Percentiles rank a stretch among this genome's conserved stretches.
Evolutionary conservation across 2,888 invertebrate genomes (phyloP).

Genomic region (Byasa hedistus): DNA sequence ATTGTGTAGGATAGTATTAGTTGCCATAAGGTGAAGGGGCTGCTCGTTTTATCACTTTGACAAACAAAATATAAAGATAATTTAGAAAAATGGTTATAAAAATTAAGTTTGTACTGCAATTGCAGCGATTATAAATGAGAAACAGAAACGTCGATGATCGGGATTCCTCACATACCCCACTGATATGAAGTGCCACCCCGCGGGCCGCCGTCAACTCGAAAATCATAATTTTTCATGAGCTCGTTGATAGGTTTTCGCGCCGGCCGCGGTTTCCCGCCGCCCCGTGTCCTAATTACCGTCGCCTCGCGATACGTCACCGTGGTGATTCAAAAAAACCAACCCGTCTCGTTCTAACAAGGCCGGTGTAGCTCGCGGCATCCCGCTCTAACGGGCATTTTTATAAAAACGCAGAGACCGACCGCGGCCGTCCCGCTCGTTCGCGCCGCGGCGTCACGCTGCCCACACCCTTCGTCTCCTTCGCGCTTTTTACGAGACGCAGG

Average conservation of each 20-base stretch:
- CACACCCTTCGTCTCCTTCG: constrained; percentile 79
- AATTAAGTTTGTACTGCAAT: constrained; percentile 26
- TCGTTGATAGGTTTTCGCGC: constrained; percentile 79
- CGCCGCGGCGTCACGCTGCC: constrained; percentile 63
- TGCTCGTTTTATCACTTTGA: too few relatives aligned
- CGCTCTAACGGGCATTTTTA: constrained; percentile 74
- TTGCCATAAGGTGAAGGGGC: too few relatives aligned
- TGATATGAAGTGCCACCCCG: constrained; percentile 67
- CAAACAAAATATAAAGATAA: too few relatives aligned
- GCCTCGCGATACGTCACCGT: constrained; percentile 77
- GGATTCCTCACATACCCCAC: constrained; percentile 59
- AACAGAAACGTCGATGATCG: constrained; percentile 47
- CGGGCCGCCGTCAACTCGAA: constrained; percentile 63
- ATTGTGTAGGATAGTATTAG: too few relatives aligned
- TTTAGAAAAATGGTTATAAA: background rate
- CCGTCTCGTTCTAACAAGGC: constrained; percentile 67
- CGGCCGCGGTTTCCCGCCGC: constrained; percentile 78
- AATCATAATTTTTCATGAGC: constrained; percentile 79
- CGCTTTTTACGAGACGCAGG: constrained; percentile 81
- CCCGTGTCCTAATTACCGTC: constrained; percentile 78
- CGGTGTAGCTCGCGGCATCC: constrained; percentile 52
- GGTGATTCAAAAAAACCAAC: constrained; percentile 77
- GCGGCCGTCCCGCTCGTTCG: constrained; percentile 77
- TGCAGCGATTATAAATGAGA: constrained; percentile 47
- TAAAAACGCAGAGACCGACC: constrained; percentile 79